phyloP scores from a whole-genome alignment of 2,113 vertebrate genomes.

The Neogobius melanostomus region DNA sequence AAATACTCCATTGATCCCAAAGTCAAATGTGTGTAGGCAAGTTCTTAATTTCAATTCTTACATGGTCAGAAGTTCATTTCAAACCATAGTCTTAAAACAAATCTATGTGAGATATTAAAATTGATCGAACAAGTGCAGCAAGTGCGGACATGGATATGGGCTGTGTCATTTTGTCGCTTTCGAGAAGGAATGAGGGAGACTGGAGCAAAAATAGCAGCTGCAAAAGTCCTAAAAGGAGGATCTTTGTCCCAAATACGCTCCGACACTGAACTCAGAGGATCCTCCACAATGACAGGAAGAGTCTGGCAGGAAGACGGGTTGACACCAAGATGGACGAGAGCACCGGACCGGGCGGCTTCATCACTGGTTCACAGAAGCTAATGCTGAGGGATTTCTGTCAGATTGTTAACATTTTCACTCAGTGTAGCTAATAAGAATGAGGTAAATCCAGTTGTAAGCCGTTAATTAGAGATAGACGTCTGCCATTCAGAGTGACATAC shows the following conservation, averaged over 20 bases:
- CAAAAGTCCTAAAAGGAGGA: constrained; percentile 47
- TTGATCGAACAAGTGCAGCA: constrained; percentile 46
- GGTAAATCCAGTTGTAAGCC: no score
- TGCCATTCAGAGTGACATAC: no score
- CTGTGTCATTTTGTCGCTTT: constrained; percentile 40
- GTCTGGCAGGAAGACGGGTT: constrained; percentile 42
- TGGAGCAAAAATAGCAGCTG: constrained; percentile 50
- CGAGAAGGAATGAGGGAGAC: constrained; percentile 42
- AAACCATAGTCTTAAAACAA: no score
- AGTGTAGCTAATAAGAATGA: no score
- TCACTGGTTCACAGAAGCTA: neutral
- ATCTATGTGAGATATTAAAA: no score
- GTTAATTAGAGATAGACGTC: no score
- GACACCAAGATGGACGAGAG: constrained; percentile 17
- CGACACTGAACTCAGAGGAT: constrained; percentile 18
- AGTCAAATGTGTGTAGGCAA: no score
- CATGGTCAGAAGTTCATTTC: no score
- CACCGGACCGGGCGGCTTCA: neutral
- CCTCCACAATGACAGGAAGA: constrained; percentile 54
- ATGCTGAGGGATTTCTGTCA: neutral
- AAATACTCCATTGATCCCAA: no score
- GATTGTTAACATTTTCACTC: no score
- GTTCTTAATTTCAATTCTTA: no score
- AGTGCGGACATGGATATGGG: constrained; percentile 45
- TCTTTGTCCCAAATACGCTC: constrained; percentile 28